Base-by-base conservation (phyloP, 2,797 vertebrate genomes). In the Gymnoscopelus microlampas region DNA sequence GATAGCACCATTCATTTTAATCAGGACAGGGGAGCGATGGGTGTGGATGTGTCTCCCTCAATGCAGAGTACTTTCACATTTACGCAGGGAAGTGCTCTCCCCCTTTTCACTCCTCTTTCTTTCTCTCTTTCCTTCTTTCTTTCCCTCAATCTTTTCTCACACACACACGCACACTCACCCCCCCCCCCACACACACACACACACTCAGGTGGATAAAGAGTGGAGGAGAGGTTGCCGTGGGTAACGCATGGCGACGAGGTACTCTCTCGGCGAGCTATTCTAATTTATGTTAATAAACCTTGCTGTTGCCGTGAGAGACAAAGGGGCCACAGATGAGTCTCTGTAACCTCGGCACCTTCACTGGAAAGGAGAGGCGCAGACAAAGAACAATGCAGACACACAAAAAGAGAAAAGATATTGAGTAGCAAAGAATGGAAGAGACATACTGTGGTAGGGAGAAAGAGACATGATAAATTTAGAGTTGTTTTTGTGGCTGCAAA, bases 261-360 rank as follows among this genome's bases (percentile, higher is more conserved):
- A 88, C 85, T 93, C 90, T 91, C 90, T 91, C 82, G 68, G 86
- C 83, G 90, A 91, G 87, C 91, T 92, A 94, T 94, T 93, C 91
- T 92, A 94, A 94, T 94, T 92, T 94, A 94, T 94, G 92, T 91
- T 93, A 94, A 94, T 94, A 90, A 93, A 91, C 86, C 89, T 90
- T 75, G 89, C 87, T 70, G 80, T 90, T 91, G 89, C 90, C 56
- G 84, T 82, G 87, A 92, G 91, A 94, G 89, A 93, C 91, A 93
- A 93, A 93, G 88, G 83, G 92, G 89, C 87, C 90, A 87, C 89
- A 91, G 89, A 90, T 90, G 89, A 91, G 91, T 84, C 88, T 89
- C 71, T 83, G 89, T 93, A 90, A 93, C 89, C 91, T 88, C 87
- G 63, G 79, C 88, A 88, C 92, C 84, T 87, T 85, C 76, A 71